phyloP scores from a whole-genome alignment of 2,113 vertebrate genomes.

The Saguinus imperator region DNA sequence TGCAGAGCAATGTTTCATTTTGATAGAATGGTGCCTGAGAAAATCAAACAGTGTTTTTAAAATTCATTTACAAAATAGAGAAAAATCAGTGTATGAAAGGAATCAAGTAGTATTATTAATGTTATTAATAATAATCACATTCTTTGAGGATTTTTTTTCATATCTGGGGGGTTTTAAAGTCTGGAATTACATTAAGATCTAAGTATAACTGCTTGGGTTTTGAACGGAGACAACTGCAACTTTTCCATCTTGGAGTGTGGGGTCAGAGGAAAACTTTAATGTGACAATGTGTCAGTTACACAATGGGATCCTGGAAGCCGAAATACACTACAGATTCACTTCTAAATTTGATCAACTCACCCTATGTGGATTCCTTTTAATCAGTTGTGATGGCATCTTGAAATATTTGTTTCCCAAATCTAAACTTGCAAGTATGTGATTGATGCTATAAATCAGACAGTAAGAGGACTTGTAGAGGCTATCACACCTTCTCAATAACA shows the following conservation, averaged over 20 bases:
- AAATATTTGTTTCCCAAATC: not conserved
- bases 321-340: not conserved
- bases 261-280: not conserved
- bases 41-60: constrained; percentile 66
- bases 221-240: not conserved
- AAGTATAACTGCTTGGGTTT: not conserved
- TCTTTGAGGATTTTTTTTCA: constrained; percentile 14
- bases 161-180: not conserved
- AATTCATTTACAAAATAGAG: constrained; percentile 61
- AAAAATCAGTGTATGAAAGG: constrained; percentile 49
- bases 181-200: not conserved
- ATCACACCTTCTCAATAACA: not conserved
- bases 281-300: not conserved
- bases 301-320: not conserved
- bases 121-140: constrained; percentile 60
- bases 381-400: not conserved
- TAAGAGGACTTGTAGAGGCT: not conserved
- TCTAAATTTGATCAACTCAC: not conserved
- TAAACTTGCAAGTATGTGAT: not conserved
- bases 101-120: constrained; percentile 57
- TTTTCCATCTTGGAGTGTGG: not conserved
- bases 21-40: constrained; percentile 57
- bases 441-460: not conserved
- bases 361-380: not conserved
- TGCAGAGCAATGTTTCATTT: constrained; percentile 42